Percentiles rank a stretch among this genome's conserved stretches.
Evolutionary conservation across 2,797 vertebrate species (phyloP).

Genomic region (Phyllotis vaccarum): DNA sequence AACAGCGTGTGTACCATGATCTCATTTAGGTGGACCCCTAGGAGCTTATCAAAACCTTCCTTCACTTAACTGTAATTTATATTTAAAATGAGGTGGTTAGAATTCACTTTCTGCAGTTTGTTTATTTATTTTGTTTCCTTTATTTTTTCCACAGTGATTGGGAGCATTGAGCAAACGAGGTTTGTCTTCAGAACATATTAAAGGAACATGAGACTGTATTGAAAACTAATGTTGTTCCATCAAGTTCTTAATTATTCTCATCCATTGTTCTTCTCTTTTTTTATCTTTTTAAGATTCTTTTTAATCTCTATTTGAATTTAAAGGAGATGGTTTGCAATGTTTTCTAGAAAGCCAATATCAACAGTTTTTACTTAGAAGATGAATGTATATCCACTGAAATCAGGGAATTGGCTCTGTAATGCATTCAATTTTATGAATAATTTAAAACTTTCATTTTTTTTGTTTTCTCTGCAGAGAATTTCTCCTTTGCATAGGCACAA

Average conservation of each 20-base stretch:
- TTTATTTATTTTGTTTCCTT: conserved; percentile 61
- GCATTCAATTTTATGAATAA: conserved; percentile 84
- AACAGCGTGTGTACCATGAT: neutral
- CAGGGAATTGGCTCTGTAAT: conserved; percentile 74
- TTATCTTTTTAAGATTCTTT: conserved; percentile 75
- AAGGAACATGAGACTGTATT: conserved; percentile 71
- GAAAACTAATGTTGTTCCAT: conserved; percentile 84
- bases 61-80: conserved; percentile 81
- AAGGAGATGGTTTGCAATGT: conserved; percentile 67
- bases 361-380: conserved; percentile 79
- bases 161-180: conserved; percentile 78
- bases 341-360: conserved; percentile 71
- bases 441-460: conserved; percentile 81
- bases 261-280: conserved; percentile 85
- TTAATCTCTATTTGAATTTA: conserved; percentile 73
- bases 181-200: conserved; percentile 71
- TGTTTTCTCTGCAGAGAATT: conserved; percentile 76
- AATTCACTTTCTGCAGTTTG: conserved; percentile 66
- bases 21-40: conserved; percentile 25
- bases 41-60: conserved; percentile 47
- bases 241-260: conserved; percentile 82
- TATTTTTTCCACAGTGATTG: conserved; percentile 29
- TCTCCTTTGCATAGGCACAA: conserved; percentile 66
- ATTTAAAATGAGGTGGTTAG: conserved; percentile 76
- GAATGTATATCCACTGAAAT: conserved; percentile 73